A percentile compares a stretch with the other conserved stretches of the same genome.
Conservation (phyloP, 2,113 vertebrate genomes). For the Brachyhypopomus occidentalis region DNA sequence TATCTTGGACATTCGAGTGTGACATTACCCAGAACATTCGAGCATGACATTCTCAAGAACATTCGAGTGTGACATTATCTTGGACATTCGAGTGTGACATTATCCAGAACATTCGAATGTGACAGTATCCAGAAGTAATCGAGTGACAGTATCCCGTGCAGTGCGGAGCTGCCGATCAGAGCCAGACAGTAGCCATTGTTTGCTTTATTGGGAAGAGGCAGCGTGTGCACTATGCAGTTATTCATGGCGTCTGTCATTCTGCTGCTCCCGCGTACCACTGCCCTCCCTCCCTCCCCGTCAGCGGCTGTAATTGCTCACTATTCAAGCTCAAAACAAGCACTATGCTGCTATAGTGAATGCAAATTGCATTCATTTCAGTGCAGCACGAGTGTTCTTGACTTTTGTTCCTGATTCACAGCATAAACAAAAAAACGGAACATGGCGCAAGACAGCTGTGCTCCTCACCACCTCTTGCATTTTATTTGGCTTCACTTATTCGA, state of each 20-base stretch:
- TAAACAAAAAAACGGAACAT: slow-evolving; percentile 53
- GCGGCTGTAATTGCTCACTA: slow-evolving; percentile 46
- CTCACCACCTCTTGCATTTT: not conserved
- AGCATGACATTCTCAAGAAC: too few species aligned
- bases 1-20: too few species aligned
- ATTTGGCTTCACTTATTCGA: slow-evolving; percentile 29
- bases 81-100: too few species aligned
- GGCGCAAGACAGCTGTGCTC: slow-evolving; percentile 26
- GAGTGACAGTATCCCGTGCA: not conserved
- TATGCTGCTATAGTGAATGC: slow-evolving; percentile 48
- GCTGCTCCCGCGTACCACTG: too few species aligned
- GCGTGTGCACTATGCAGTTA: slow-evolving; percentile 26
- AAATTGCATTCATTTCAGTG: slow-evolving; percentile 58
- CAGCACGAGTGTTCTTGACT: slow-evolving; percentile 49
- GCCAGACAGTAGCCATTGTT: slow-evolving; percentile 32
- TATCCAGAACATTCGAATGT: not conserved
- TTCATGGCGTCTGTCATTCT: slow-evolving; percentile 11
- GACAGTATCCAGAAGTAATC: not conserved
- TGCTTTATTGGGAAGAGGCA: slow-evolving; percentile 27
- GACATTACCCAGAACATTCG: too few species aligned
- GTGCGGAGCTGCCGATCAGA: slow-evolving; percentile 24
- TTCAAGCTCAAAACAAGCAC: slow-evolving; percentile 46
- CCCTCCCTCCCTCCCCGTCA: not conserved
- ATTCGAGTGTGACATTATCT: too few species aligned
- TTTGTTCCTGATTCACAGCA: slow-evolving; percentile 48